Evolutionary conservation across 2,888 invertebrate genomes (phyloP).

Genomic region (Dascillus cervinus): DNA sequence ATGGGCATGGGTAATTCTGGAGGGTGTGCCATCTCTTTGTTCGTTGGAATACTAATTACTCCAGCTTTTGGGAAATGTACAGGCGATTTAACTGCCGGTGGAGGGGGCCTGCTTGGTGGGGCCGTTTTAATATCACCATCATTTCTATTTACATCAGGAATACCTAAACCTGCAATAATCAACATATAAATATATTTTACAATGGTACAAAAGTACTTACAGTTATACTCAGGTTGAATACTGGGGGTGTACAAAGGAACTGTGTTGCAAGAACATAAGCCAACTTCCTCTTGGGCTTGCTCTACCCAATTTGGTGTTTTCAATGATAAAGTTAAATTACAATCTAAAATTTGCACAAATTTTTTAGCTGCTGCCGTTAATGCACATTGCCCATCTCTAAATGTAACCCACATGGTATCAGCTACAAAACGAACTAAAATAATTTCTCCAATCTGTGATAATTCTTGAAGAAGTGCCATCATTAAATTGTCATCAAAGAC

Average conservation of each 20-base stretch:
- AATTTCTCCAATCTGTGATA: conserved; percentile 81
- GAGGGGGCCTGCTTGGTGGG: conserved; percentile 49
- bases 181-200: conserved; percentile 1
- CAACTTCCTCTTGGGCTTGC: conserved; percentile 74
- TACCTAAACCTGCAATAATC: conserved; percentile 34
- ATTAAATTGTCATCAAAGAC: conserved; percentile 77
- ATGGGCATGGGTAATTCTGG: no score
- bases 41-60: conserved; percentile 44
- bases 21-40: conserved; percentile 34
- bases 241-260: conserved; percentile 55
- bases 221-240: conserved; percentile 38
- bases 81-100: conserved; percentile 45
- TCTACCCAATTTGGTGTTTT: conserved; percentile 83
- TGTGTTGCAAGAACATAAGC: conserved; percentile 77
- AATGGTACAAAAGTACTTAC: conserved; percentile 32
- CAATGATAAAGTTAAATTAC: conserved; percentile 61
- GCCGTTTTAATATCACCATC: conserved; percentile 23
- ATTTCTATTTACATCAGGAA: conserved; percentile 44
- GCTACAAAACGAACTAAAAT: conserved; percentile 86
- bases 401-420: conserved; percentile 85
- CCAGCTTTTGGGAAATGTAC: conserved; percentile 39
- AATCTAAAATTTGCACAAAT: conserved; percentile 49
- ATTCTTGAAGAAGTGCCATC: conserved; percentile 68
- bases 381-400: conserved; percentile 83
- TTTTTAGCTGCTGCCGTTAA: conserved; percentile 55